Conservation (phyloP, 1,140 invertebrate species). For the Macrobrachium nipponense region DNA sequence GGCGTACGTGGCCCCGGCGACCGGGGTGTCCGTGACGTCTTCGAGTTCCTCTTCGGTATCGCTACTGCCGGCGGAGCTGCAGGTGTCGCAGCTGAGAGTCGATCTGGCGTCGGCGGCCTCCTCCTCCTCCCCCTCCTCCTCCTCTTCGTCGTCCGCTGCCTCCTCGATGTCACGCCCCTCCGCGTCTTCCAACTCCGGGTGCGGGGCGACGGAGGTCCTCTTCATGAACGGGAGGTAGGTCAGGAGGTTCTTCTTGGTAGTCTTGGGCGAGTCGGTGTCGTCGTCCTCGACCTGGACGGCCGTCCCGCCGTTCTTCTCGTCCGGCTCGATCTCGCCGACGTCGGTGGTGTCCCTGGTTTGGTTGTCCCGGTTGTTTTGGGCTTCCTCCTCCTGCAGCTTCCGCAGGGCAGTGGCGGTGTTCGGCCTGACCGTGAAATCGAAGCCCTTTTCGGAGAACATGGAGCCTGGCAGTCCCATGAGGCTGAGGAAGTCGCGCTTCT, state of each 20-base stretch:
- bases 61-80: slow-evolving; percentile 56
- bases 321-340: slow-evolving; percentile 29
- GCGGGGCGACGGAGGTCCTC: slow-evolving; percentile 51
- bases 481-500: slow-evolving; percentile 60
- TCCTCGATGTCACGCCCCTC: background rate
- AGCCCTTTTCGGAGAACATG: slow-evolving; percentile 60
- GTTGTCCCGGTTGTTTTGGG: slow-evolving; percentile 14
- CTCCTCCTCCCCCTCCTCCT: background rate
- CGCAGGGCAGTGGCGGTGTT: slow-evolving; percentile 30
- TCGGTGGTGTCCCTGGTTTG: slow-evolving; percentile 1
- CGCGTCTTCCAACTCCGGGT: background rate
- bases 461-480: slow-evolving; percentile 58
- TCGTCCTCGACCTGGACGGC: background rate
- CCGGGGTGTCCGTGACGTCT: slow-evolving; percentile 36
- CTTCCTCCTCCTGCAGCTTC: background rate
- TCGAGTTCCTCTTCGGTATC: slow-evolving; percentile 49
- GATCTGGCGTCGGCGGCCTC: slow-evolving; percentile 25
- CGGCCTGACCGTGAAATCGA: slow-evolving; percentile 59
- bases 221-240: slow-evolving; percentile 56
- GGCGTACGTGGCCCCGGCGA: slow-evolving; percentile 35
- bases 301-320: slow-evolving; percentile 46
- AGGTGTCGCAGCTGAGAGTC: slow-evolving; percentile 60
- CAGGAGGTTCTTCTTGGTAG: slow-evolving; percentile 19
- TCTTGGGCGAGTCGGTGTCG: slow-evolving; percentile 10
- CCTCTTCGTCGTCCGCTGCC: background rate